Percentiles rank a stretch among this genome's conserved stretches.
Evolutionary conservation across 2,113 vertebrate species (phyloP).

Genomic region (Potamarius usumacintae): DNA sequence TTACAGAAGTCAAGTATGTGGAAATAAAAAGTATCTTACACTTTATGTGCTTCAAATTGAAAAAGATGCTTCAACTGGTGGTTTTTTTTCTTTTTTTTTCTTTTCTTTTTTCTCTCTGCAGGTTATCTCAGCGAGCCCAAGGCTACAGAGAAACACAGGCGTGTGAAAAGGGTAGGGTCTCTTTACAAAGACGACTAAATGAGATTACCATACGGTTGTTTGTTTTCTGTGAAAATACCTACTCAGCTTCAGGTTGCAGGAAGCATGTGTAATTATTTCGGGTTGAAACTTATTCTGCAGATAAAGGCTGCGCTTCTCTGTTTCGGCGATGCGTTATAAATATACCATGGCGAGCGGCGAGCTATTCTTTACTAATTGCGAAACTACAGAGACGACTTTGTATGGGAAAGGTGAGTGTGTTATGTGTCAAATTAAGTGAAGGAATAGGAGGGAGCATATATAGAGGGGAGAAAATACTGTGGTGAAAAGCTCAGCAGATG

Average conservation of each 20-base stretch:
- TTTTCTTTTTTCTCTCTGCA: conserved; percentile 49
- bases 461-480: conserved; percentile 38
- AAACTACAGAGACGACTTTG: neutral
- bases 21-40: neutral
- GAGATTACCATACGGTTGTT: conserved; percentile 65
- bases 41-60: conserved; percentile 57
- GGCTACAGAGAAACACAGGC: conserved; percentile 65
- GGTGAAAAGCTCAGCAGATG: conserved; percentile 62
- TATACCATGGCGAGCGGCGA: neutral
- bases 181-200: conserved; percentile 56
- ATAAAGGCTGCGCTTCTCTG: neutral
- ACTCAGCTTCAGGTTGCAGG: conserved; percentile 35
- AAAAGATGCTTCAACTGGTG: conserved; percentile 53
- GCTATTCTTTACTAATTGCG: conserved; percentile 2
- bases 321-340: neutral
- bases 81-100: conserved; percentile 53
- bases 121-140: conserved; percentile 68
- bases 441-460: neutral
- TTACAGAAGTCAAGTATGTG: conserved; percentile 39
- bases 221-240: conserved; percentile 62
- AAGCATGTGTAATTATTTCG: conserved; percentile 33
- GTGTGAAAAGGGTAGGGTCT: conserved; percentile 35
- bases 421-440: conserved; percentile 9
- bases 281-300: conserved; percentile 11
- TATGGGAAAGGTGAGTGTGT: conserved; percentile 27